Evolutionary conservation across 2,797 vertebrate genomes (phyloP).

Genomic region (Otolemur crassicaudatus): DNA sequence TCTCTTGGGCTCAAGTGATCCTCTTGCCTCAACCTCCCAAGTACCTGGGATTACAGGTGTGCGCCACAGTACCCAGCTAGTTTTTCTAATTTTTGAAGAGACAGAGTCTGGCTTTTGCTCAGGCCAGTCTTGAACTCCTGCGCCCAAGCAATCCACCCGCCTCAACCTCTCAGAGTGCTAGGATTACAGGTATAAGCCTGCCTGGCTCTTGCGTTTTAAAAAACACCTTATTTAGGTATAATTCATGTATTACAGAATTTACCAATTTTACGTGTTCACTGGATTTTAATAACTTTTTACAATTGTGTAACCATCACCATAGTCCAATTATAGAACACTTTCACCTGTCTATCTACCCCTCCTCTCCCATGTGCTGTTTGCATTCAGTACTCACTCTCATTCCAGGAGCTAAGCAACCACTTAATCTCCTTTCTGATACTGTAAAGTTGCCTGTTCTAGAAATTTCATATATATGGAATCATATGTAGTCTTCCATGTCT

Average conservation of each 20-base stretch:
- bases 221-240: not conserved
- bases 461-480: slow-evolving; percentile 10
- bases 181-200: too few relatives aligned
- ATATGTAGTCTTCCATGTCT: not conserved
- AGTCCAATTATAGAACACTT: slow-evolving; percentile 20
- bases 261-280: not conserved
- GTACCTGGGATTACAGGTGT: too few relatives aligned
- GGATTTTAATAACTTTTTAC: not conserved
- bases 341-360: not conserved
- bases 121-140: too few relatives aligned
- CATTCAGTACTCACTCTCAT: not conserved
- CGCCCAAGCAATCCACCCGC: too few relatives aligned
- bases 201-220: not conserved
- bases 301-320: not conserved
- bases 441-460: slow-evolving; percentile 19
- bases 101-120: too few relatives aligned
- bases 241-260: slow-evolving; percentile 22
- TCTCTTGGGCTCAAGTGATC: too few relatives aligned
- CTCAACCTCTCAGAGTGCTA: too few relatives aligned
- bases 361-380: not conserved
- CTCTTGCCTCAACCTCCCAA: too few relatives aligned
- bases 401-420: not conserved
- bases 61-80: too few relatives aligned
- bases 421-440: not conserved
- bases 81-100: too few relatives aligned